Base-by-base conservation (phyloP, 2,888 invertebrate genomes). In the Heteromyza rotundicornis region DNA sequence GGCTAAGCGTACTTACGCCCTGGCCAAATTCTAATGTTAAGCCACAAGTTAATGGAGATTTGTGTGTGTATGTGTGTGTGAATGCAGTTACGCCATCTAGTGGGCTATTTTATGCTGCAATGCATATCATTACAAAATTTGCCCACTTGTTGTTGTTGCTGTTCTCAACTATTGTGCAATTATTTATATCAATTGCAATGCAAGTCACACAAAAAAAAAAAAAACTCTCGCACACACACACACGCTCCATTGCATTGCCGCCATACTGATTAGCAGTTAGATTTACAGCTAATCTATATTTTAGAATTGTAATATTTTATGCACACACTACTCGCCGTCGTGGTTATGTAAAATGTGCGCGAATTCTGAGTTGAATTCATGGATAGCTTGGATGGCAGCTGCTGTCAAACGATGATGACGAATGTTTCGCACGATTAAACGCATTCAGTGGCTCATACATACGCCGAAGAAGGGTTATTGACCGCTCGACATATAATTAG, bases 271-370 rank as follows among this genome's bases (percentile, higher is more conserved):
- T 75, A 71, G 72, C 65, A 67, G 44, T 58, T 23, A 64, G 73
- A 73, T 73, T 73, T 75, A 73, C 75, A 72, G 76, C 73, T 74
- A 74, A 76, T 74, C 76, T 75, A 73, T 75, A 74, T 75, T 71
- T 71, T 52, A 72, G 64, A 64, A 73, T 52, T 64, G 66, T 68
- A 62, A 64, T 74, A 64, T 65, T 57, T 44, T 57, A n/a, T 54
- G 32, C 22, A 14, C 12, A 51, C 1, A 12, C 5, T 36, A 17
- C 40, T 22, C 16, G 52, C n/a, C n/a, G n/a, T n/a, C 23, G 17
- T 23, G 27, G 57, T 57, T 27, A 24, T 12, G 22, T 16, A 36
- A n/a, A 36, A 19, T 17, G 1, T 44, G 44, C 23, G 2, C 23
- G 54, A 27, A 27, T 27, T 5, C 27, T 27, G n/a, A 27, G 27